phyloP scores from a whole-genome alignment of 1,140 invertebrate species.

The Triops longicaudatus region DNA sequence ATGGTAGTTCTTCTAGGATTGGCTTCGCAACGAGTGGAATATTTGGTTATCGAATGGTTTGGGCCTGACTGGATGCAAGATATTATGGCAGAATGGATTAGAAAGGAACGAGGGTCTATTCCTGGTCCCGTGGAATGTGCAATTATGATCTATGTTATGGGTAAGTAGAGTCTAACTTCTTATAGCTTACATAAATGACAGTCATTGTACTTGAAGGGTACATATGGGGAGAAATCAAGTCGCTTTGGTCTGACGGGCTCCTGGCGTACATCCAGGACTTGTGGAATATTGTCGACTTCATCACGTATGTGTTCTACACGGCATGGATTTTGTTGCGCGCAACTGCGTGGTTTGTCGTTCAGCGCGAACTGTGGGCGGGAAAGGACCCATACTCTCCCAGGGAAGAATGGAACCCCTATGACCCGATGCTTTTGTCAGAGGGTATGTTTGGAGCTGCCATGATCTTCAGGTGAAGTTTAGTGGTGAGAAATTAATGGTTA shows the following conservation, averaged over 20 bases:
- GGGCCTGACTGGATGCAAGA: constrained; percentile 61
- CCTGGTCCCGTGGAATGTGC: constrained; percentile 73
- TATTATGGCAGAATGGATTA: constrained; percentile 61
- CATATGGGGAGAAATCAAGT: constrained; percentile 77
- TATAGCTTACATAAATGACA: background rate
- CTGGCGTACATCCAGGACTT: constrained; percentile 82
- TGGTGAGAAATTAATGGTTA: background rate
- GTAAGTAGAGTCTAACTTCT: constrained; percentile 42
- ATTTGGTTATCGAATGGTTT: constrained; percentile 63
- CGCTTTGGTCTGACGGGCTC: constrained; percentile 79
- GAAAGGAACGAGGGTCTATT: constrained; percentile 68
- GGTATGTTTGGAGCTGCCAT: constrained; percentile 89
- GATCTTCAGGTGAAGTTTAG: constrained; percentile 66
- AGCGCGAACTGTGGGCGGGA: constrained; percentile 61
- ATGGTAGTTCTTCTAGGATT: constrained; percentile 62
- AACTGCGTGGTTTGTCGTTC: constrained; percentile 64
- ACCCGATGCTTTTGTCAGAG: constrained; percentile 88
- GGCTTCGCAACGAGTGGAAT: constrained; percentile 72
- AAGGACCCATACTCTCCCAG: constrained; percentile 70
- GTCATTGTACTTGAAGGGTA: constrained; percentile 54
- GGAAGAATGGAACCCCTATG: constrained; percentile 83
- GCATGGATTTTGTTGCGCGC: constrained; percentile 75
- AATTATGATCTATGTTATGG: constrained; percentile 72
- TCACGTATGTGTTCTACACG: constrained; percentile 87
- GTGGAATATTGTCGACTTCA: constrained; percentile 96